phyloP scores from a whole-genome alignment of 2,888 invertebrate species.

The Nomada fucata region DNA sequence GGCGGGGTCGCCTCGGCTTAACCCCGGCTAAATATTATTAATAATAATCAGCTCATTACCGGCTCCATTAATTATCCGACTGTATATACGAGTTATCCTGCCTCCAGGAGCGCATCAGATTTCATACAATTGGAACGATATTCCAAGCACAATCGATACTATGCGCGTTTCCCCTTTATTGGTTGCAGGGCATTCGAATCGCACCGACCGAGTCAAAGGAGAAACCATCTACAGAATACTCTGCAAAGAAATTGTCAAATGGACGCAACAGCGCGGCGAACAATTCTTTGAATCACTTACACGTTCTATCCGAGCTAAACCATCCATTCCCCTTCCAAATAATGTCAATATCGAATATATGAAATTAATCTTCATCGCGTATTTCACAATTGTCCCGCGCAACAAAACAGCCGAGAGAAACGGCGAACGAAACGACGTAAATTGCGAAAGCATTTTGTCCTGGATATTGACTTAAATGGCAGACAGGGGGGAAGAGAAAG shows the following conservation, averaged over 20 bases:
- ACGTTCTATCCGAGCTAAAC: no score
- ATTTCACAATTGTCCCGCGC: neutral
- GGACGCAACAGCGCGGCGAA: neutral
- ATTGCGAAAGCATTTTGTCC: slow-evolving; percentile 15
- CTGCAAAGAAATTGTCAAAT: neutral
- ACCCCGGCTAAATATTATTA: slow-evolving; percentile 83
- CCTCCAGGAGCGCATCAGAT: slow-evolving; percentile 73
- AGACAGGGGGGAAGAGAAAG: slow-evolving; percentile 53
- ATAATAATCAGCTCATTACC: slow-evolving; percentile 84
- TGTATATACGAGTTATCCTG: slow-evolving; percentile 63
- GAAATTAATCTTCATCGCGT: no score
- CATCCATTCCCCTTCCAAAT: neutral
- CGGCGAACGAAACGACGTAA: neutral
- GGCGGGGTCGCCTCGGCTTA: slow-evolving; percentile 81
- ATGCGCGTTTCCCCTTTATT: slow-evolving; percentile 30
- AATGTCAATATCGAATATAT: neutral
- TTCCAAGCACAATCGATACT: slow-evolving; percentile 33
- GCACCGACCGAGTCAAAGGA: neutral
- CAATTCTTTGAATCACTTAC: neutral
- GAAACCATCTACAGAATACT: neutral
- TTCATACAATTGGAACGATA: slow-evolving; percentile 55
- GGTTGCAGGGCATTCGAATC: slow-evolving; percentile 1
- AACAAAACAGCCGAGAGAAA: neutral
- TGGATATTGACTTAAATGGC: slow-evolving; percentile 28
- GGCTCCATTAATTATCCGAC: slow-evolving; percentile 82